Base-by-base conservation (phyloP, 2,888 invertebrate genomes). In the Chironomus tentans region DNA sequence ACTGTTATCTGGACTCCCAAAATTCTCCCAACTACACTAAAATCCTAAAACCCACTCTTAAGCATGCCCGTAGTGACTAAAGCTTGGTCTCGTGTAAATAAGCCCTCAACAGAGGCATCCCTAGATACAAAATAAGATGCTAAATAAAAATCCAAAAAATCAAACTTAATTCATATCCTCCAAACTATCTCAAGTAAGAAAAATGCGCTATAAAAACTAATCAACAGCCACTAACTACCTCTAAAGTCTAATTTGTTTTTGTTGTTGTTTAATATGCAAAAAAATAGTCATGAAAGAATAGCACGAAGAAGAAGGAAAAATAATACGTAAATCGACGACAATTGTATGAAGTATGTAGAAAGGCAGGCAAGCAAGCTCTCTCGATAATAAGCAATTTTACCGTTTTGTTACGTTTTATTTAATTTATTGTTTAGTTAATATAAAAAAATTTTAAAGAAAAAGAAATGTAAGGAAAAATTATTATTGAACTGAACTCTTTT, bases 381-480 rank as follows among this genome's bases (percentile, higher is more conserved):
- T 71, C 62, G 47, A 73, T 73, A 62, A 71, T 71, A 71, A 71
- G 56, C 56, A 71, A 73, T 73, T 73, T 61, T 73, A 73, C 72
- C 62, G 72, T 73, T 73, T 73, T 73, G 72, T 62, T 73, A 73
- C 72, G 72, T 73, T 73, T 73, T 73, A 73, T 73, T 73, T 73
- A 73, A 73, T 73, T 73, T 73, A 71, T 71, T 56, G 71, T 71
- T 71, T 56, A 56, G 56, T 56, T 56, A 18, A 50, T 50, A 15
- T 15, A 15, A 50, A 50, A 50, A 50, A 56, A 56, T 15, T 56
- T 56, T 28, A 50, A 50, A 22, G 13, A 71, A 71, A 21, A 71
- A 15, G 48, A 69, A 70, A 21, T 69, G 68, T 69, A 70, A 56
- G 48, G 71, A 71, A 71, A 70, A 71, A 71, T 70, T 56, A 56